Evolutionary conservation across 2,113 vertebrate species (phyloP), one percentile per base, ranked within the genome.

Genomic region (Chaetura pelagica): DNA sequence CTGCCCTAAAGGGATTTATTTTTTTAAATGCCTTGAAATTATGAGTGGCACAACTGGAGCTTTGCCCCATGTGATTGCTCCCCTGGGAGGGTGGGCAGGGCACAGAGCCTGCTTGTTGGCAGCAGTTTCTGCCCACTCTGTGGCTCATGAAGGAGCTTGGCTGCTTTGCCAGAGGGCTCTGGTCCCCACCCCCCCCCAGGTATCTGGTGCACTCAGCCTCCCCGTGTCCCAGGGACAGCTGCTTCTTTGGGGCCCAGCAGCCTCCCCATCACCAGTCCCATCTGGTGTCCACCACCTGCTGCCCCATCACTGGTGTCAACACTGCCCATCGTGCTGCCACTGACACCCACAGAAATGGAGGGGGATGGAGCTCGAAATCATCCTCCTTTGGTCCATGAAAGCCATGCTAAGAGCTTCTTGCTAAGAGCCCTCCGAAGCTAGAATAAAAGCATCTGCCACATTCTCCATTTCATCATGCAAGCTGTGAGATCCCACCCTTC

Each of bases 401-500:
- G 42, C 0, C 11, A 27, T 78, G 40, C 58, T 69, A 17, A 91
- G 27, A 30, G 49, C 61, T 77, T 81, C 59, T 44, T 63, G 62
- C 55, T 42, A 68, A 57, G 42, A 48, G 62, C 38, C 6, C 42
- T 35, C 74, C 44, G 35, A 90, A 96, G 75, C 44, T 26, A 67
- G 38, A 40, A 79, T 74, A 68, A 71, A 42, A 19, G 63, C 75
- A 71, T 95, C 67, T 91, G 79, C 69, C 73, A 86, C 83, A 34
- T 92, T 90, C 75, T 61, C 46, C 83, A 81, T 94, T 59, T 90
- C 76, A 81, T 93, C n/a, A 90, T 4, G 4, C 79, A 87, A 90
- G 90, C 79, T 93, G 94, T 61, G 90, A 93, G 92, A 88, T 95
- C 85, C 92, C 90, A 96, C 69, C 88, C 79, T 90, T 95, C 88